Base-by-base conservation (phyloP, 2,797 vertebrate genomes). In the Sebastes matsubarae region DNA sequence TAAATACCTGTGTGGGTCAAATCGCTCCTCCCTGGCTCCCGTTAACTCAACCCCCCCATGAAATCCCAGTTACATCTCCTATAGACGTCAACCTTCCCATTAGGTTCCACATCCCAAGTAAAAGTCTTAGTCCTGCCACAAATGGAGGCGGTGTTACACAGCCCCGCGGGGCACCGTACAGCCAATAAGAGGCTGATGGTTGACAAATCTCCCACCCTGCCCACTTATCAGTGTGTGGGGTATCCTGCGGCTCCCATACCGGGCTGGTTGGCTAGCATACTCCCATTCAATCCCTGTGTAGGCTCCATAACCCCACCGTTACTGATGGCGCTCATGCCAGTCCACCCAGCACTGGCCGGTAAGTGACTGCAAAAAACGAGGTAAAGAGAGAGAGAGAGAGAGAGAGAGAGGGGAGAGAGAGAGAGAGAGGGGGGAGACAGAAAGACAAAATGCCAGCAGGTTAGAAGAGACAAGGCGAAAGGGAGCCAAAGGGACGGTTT, bases 161-260 rank as follows among this genome's bases (percentile, higher is more conserved):
- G 88, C 91, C 88, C 91, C 25, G 81, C 68, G 20, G 90, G 84
- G 86, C 80, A 82, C 81, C 77, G 72, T 76, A 80, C 88, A 92
- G 89, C 93, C 91, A 88, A 29, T 81, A 80, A 87, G 66, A 83
- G 82, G 88, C 92, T 86, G 88, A 81, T 68, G 84, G 86, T 86
- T 88, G 88, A 89, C 75, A 89, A 89, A 89, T 84, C 79, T 87
- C 81, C 88, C 87, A 81, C 88, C 90, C 89, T 79, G 85, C 83
- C 91, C 87, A 86, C 85, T 82, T 88, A 95, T 98, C 96, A 98
- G 87, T 97, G 97, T 70, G 97, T 97, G 90, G 97, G 97, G 93
- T 97, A 98, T 93, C 97, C 97, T 72, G 97, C 90, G 89, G 97
- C 96, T 86, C 97, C 96, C 93, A 97, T 97, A 78, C 97, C 97